A percentile compares a stretch with the other conserved stretches of the same genome.
Evolutionary conservation across 64 coral and sea anemone species (phyloP).

Genomic region (Dendronephthya gigantea): DNA sequence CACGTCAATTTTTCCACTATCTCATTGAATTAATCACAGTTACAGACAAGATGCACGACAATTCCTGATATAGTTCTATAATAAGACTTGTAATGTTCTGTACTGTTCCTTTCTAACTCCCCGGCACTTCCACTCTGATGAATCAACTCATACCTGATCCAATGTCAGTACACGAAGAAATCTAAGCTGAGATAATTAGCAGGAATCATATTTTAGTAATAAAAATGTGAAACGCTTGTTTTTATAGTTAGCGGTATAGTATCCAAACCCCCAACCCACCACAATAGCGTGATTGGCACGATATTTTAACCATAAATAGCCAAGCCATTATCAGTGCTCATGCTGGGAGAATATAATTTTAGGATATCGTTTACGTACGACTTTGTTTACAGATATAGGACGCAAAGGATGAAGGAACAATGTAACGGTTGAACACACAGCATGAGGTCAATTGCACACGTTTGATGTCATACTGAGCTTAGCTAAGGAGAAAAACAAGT

Average conservation of each 20-base stretch:
- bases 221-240: neutral
- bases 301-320: neutral
- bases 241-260: neutral
- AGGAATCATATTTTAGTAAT: too few species aligned
- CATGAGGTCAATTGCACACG: neutral
- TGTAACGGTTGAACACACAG: neutral
- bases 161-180: too few species aligned
- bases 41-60: too few species aligned
- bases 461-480: neutral
- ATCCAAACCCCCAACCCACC: neutral
- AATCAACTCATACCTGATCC: too few species aligned
- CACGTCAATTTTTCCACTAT: too few species aligned
- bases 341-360: neutral
- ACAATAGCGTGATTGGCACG: neutral
- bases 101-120: too few species aligned
- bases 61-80: too few species aligned
- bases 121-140: too few species aligned
- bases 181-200: too few species aligned
- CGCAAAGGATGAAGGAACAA: neutral
- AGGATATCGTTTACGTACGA: neutral
- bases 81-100: too few species aligned
- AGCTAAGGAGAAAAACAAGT: neutral
- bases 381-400: neutral
- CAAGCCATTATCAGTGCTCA: neutral
- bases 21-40: too few species aligned